Evolutionary conservation across 2,888 invertebrate genomes (phyloP).

Genomic region (Ormyrus thymus): DNA sequence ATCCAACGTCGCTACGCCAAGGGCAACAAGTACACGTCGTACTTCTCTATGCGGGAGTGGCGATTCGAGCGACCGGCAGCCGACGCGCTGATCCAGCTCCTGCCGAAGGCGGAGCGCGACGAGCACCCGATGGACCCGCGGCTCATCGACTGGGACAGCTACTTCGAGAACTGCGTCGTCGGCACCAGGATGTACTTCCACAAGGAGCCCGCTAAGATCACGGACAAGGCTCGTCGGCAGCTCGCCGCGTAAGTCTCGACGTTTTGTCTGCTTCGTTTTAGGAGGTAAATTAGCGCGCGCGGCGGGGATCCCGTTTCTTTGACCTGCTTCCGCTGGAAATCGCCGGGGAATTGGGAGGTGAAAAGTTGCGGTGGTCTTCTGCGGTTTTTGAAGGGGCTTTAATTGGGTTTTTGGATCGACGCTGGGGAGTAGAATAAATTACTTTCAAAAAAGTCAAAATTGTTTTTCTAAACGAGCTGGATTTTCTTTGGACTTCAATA

Average conservation of each 20-base stretch:
- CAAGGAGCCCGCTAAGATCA: slow-evolving; percentile 72
- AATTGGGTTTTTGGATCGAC: too few species aligned
- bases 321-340: not conserved
- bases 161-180: slow-evolving; percentile 76
- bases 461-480: too few species aligned
- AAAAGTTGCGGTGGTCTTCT: not conserved
- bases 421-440: too few species aligned
- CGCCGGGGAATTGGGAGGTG: not conserved
- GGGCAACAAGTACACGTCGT: slow-evolving; percentile 75
- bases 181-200: slow-evolving; percentile 76
- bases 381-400: too few species aligned
- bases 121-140: slow-evolving; percentile 76
- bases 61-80: slow-evolving; percentile 70
- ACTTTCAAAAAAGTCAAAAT: too few species aligned
- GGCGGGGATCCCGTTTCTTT: too few species aligned
- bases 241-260: slow-evolving; percentile 58
- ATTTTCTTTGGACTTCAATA: too few species aligned
- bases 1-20: slow-evolving; percentile 76
- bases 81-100: slow-evolving; percentile 65
- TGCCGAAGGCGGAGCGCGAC: slow-evolving; percentile 67
- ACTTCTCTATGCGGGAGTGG: slow-evolving; percentile 77
- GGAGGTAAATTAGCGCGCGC: not conserved
- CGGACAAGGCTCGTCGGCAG: slow-evolving; percentile 54
- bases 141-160: slow-evolving; percentile 76
- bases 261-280: not conserved